These are phyloP conservation scores for Mesorhabditis spiculigera DNA, from an alignment of 2,888 invertebrate genomes.

Conservation along the genomic window DNA sequence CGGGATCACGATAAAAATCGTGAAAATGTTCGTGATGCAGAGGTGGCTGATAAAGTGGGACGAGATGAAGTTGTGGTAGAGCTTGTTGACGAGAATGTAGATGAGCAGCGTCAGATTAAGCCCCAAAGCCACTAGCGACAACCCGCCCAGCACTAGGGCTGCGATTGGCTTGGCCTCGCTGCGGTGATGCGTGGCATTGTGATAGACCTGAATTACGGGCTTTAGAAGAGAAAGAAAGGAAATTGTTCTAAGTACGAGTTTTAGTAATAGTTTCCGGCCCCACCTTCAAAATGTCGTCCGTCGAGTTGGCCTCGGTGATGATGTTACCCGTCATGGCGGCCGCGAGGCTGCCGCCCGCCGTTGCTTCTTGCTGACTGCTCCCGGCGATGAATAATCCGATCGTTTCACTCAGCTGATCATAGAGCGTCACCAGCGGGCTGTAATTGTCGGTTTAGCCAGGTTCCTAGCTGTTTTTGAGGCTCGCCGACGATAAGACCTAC, in stretches of 20 bases:
- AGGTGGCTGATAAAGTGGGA: constrained; percentile 58
- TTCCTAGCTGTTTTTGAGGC: too few species aligned
- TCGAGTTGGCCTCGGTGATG: too few species aligned
- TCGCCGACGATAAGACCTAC: too few species aligned
- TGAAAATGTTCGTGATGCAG: constrained; percentile 52
- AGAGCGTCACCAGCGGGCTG: background rate
- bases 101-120: constrained; percentile 42
- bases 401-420: background rate
- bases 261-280: too few species aligned
- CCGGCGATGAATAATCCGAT: background rate
- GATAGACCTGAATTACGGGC: background rate
- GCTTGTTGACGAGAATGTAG: constrained; percentile 49
- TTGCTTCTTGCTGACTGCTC: background rate
- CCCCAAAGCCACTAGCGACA: background rate
- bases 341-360: background rate
- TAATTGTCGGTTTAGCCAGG: too few species aligned
- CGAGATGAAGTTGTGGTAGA: constrained; percentile 57
- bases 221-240: background rate
- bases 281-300: too few species aligned
- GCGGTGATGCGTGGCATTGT: background rate
- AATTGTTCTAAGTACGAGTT: too few species aligned
- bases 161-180: background rate
- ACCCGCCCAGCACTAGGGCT: background rate
- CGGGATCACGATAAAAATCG: constrained; percentile 43
- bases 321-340: background rate